Evolutionary conservation across 2,888 invertebrate species (phyloP).

Genomic region (Slavum lentiscoides): DNA sequence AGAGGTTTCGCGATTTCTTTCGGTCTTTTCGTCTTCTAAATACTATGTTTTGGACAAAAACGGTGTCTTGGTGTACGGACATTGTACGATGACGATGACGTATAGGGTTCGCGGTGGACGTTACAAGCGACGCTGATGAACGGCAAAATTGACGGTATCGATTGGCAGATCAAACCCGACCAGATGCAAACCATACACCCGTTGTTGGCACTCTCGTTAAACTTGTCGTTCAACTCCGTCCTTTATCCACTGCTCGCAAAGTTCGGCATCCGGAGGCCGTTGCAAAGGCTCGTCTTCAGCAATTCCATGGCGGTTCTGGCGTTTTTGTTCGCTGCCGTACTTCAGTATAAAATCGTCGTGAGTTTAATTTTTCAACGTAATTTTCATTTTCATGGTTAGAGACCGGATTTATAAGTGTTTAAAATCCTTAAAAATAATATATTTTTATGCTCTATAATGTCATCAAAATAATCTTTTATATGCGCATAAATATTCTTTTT

Average conservation of each 20-base stretch:
- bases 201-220: conserved; percentile 77
- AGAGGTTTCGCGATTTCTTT: too few species aligned
- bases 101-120: conserved; percentile 57
- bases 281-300: conserved; percentile 85
- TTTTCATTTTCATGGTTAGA: too few species aligned
- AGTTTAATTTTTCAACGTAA: neutral
- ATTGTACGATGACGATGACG: too few species aligned
- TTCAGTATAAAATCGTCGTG: conserved; percentile 62
- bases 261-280: conserved; percentile 72
- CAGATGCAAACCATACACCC: conserved; percentile 95
- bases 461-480: too few species aligned
- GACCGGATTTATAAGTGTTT: too few species aligned
- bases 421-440: too few species aligned
- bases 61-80: too few species aligned
- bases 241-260: conserved; percentile 80
- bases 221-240: conserved; percentile 78
- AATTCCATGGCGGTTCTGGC: conserved; percentile 83
- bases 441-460: too few species aligned
- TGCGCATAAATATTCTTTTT: too few species aligned
- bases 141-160: conserved; percentile 69
- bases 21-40: too few species aligned
- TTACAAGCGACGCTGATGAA: conserved; percentile 84
- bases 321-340: conserved; percentile 79
- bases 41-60: too few species aligned
- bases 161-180: conserved; percentile 82